These are phyloP conservation scores for Neoascia interrupta DNA, from an alignment of 2,888 invertebrate species.

Conservation along the genomic window DNA sequence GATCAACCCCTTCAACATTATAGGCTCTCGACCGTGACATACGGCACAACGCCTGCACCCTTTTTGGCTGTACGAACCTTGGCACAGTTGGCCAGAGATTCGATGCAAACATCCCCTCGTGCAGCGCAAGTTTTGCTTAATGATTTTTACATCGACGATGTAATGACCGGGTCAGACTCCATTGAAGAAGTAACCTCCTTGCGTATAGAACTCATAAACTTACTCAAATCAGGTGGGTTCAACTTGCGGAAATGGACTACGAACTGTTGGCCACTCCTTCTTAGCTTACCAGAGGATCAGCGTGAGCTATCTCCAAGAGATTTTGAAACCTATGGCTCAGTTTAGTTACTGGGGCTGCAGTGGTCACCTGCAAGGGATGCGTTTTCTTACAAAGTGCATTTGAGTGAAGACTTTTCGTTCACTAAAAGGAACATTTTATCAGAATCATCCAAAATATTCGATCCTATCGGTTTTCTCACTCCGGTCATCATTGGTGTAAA, in stretches of 20 bases:
- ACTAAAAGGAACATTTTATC: slow-evolving; percentile 16
- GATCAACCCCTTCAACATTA: not conserved
- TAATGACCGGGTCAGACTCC: not conserved
- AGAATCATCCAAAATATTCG: slow-evolving; percentile 15
- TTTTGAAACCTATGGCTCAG: slow-evolving; percentile 5
- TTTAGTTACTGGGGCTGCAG: slow-evolving; percentile 22
- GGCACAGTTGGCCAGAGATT: not conserved
- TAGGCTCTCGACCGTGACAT: slow-evolving; percentile 35
- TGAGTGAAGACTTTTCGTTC: not conserved
- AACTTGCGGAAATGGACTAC: not conserved
- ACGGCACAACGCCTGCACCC: slow-evolving; percentile 26
- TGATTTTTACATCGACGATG: not conserved
- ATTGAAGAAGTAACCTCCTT: slow-evolving; percentile 1
- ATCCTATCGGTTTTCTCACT: slow-evolving; percentile 13
- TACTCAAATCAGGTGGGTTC: not conserved
- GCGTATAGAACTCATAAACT: not conserved
- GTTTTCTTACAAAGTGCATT: slow-evolving; percentile 19
- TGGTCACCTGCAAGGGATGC: slow-evolving; percentile 33
- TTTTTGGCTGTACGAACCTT: not conserved
- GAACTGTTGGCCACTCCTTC: slow-evolving; percentile 9
- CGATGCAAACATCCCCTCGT: slow-evolving; percentile 18
- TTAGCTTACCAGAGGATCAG: slow-evolving; percentile 22
- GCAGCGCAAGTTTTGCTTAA: not conserved
- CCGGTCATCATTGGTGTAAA: slow-evolving; percentile 8
- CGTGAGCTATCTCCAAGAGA: slow-evolving; percentile 24